Percentiles rank a stretch among this genome's conserved stretches.
Evolutionary conservation across 2,113 vertebrate species (phyloP).

Genomic region (Gracilinanus agilis): DNA sequence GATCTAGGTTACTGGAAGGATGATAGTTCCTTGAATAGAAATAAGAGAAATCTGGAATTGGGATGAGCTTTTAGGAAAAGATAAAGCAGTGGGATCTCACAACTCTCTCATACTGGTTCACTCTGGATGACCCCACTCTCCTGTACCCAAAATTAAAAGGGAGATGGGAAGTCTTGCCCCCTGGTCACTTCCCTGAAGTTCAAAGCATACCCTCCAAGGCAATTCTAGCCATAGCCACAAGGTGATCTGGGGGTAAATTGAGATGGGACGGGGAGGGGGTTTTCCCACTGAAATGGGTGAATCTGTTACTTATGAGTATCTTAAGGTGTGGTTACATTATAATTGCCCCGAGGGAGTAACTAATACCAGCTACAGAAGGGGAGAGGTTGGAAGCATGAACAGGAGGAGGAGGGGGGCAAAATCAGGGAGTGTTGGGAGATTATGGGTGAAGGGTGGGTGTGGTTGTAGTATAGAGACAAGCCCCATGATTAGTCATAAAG

Average conservation of each 20-base stretch:
- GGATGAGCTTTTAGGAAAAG: not conserved
- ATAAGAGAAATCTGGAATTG: not conserved
- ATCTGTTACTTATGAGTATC: not conserved
- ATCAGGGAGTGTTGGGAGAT: not conserved
- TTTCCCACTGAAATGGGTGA: not conserved
- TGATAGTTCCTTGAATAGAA: not conserved
- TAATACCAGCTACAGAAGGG: not conserved
- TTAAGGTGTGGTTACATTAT: not conserved
- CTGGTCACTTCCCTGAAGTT: not conserved
- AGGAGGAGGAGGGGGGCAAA: too few species aligned
- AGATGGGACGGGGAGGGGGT: not conserved
- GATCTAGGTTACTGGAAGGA: not conserved
- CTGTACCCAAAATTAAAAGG: not conserved
- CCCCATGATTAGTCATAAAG: too few species aligned
- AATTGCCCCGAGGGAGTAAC: not conserved
- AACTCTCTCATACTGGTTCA: not conserved
- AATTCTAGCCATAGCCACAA: not conserved
- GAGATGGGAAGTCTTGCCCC: not conserved
- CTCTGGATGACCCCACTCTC: not conserved
- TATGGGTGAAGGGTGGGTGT: not conserved
- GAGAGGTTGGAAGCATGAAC: too few species aligned
- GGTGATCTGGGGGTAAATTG: not conserved
- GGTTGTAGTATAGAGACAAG: not conserved
- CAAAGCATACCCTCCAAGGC: not conserved
- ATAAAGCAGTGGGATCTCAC: not conserved